Base-by-base conservation (phyloP, 2,888 invertebrate genomes). In the Amaurobius ferox region DNA sequence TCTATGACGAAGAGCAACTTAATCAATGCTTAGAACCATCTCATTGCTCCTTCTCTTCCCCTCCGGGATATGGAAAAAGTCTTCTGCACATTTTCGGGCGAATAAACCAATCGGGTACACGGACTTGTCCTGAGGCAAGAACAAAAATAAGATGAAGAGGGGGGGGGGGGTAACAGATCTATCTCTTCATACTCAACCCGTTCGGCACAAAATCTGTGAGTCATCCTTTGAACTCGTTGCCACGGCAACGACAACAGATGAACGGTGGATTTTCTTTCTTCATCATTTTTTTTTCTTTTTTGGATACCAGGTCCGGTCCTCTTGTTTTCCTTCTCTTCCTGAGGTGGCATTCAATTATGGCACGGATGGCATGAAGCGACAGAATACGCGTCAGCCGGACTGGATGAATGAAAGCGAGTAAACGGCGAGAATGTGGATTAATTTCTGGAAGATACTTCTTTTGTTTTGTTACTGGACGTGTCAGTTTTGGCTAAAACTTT, bases 51-150 rank as follows among this genome's bases (percentile, higher is more conserved):
- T 73, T 19, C 55, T 13, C 19, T 2, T 19, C 70, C 40, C 72
- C 44, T 66, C 28, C 48, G 66, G 64, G 71, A 26, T 62, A 40
- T 70, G 61, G 80, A 68, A 80, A 85, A 72, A 85, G 71, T 35
- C 40, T 71, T 44, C 66, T 72, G 26, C 48, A 48, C 76, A 85
- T 77, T 85, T 85, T 77, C 71, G 77, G 32, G 35, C 77, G 77
- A 61, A 85, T 85, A 85, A 85, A 85, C 83, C 83, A 85, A 85
- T 85, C 83, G 77, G 83, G 74, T 32, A 7, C 35, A 32, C n/a
- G 76, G 68, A 29, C 79, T 44, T 40, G 70, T 73, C 80, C 62
- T 44, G 72, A 30, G 64, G 61, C 61, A 16, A 40, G 67, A 72
- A 39, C n/a, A 28, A 66, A 83, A 55, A 32, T 35, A 48, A n/a